Conservation (phyloP, 2,113 vertebrate species). For the Enhydra lutris region DNA sequence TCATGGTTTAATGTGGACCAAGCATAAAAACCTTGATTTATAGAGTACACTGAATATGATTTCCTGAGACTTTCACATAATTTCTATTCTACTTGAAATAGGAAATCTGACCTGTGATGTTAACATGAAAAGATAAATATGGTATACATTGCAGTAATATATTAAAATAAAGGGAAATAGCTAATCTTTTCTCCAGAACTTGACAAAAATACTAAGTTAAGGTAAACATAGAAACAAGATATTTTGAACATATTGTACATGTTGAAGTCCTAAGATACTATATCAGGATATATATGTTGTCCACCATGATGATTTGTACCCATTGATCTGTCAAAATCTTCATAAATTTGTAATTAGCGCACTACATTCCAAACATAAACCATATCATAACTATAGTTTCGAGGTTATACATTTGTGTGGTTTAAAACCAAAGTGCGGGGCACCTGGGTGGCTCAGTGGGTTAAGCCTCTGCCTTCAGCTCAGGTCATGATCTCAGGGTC, state of each 20-base stretch:
- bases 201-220: conserved; percentile 7
- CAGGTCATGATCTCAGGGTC: no score
- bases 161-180: neutral
- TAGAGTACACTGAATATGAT: neutral
- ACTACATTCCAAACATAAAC: neutral
- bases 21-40: conserved; percentile 3
- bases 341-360: neutral
- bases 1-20: neutral
- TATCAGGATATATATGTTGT: neutral
- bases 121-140: conserved; percentile 35
- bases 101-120: neutral
- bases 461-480: no score
- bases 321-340: neutral
- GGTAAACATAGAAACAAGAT: neutral
- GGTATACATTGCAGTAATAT: neutral
- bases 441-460: no score
- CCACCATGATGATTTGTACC: neutral
- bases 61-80: neutral
- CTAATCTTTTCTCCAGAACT: neutral
- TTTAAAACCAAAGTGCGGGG: neutral
- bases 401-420: neutral
- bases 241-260: neutral
- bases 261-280: neutral
- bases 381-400: neutral
- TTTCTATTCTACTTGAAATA: conserved; percentile 17